Evolutionary conservation across 2,888 invertebrate genomes (phyloP).

Genomic region (Lepidocyrtinus sp.): DNA sequence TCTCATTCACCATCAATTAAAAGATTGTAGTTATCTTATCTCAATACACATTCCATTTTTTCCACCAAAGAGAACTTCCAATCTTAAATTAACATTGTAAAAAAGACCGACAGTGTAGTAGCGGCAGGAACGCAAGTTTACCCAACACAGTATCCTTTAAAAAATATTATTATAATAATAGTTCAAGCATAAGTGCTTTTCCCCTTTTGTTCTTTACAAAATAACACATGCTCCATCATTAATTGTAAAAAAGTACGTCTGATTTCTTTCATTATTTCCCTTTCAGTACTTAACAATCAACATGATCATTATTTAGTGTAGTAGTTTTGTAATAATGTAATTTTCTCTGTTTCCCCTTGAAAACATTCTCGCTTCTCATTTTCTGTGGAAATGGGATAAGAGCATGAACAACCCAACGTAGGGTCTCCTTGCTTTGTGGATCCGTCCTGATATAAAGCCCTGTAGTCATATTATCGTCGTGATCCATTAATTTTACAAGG

Average conservation of each 20-base stretch:
- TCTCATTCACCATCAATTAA: constrained; percentile 12
- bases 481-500: constrained; percentile 47
- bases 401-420: too few relatives aligned
- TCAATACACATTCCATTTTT: constrained; percentile 26
- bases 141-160: too few relatives aligned
- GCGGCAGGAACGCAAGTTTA: background rate
- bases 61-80: constrained; percentile 21
- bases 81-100: constrained; percentile 33
- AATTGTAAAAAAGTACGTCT: background rate
- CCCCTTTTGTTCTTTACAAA: background rate
- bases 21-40: constrained; percentile 24
- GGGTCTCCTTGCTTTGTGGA: background rate
- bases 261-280: background rate
- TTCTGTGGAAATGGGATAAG: too few relatives aligned
- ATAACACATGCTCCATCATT: background rate
- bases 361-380: background rate
- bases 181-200: background rate
- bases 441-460: background rate
- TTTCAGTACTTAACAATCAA: background rate
- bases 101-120: constrained; percentile 1
- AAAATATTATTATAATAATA: background rate
- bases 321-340: background rate
- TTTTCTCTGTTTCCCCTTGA: background rate
- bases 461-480: constrained; percentile 17
- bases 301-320: background rate